These are phyloP conservation scores for Matsumyia berberina DNA, from an alignment of 2,888 invertebrate genomes.

Conservation along the genomic window DNA sequence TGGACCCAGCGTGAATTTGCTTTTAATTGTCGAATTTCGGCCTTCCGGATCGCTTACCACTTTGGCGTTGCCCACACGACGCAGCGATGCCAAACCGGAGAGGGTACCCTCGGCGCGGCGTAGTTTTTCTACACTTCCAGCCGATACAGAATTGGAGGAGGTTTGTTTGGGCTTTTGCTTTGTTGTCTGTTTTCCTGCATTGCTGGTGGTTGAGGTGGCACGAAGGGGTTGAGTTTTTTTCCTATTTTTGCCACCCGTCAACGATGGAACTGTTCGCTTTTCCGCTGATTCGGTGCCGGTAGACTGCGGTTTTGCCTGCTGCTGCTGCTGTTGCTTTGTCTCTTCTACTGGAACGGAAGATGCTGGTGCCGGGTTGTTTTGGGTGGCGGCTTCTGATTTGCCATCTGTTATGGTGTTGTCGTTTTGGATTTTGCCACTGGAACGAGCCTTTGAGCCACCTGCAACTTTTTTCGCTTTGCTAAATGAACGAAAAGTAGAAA, in stretches of 20 bases:
- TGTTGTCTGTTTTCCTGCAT: slow-evolving; percentile 66
- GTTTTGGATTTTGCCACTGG: slow-evolving; percentile 78
- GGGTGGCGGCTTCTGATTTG: slow-evolving; percentile 18
- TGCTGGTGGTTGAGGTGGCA: slow-evolving; percentile 78
- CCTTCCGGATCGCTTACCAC: slow-evolving; percentile 89
- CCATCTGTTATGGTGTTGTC: slow-evolving; percentile 80
- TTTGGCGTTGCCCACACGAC: slow-evolving; percentile 91
- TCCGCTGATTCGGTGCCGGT: slow-evolving; percentile 77
- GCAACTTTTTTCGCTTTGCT: slow-evolving; percentile 71
- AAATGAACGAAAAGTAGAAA: slow-evolving; percentile 21
- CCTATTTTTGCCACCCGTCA: slow-evolving; percentile 43
- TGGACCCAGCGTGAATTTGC: slow-evolving; percentile 92
- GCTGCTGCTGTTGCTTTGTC: slow-evolving; percentile 79
- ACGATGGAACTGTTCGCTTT: slow-evolving; percentile 76
- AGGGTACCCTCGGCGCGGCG: slow-evolving; percentile 89
- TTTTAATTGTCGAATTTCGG: slow-evolving; percentile 92
- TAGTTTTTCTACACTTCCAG: slow-evolving; percentile 82
- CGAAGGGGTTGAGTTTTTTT: slow-evolving; percentile 66
- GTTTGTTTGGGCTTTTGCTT: slow-evolving; percentile 82
- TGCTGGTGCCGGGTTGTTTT: slow-evolving; percentile 81
- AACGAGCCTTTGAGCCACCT: slow-evolving; percentile 48
- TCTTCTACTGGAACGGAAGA: slow-evolving; percentile 80
- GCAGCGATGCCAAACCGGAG: slow-evolving; percentile 91
- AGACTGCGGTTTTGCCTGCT: slow-evolving; percentile 80
- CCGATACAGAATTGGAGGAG: slow-evolving; percentile 57